phyloP scores from a whole-genome alignment of 1,140 invertebrate genomes.

The Ctenoplectra terminalis region DNA sequence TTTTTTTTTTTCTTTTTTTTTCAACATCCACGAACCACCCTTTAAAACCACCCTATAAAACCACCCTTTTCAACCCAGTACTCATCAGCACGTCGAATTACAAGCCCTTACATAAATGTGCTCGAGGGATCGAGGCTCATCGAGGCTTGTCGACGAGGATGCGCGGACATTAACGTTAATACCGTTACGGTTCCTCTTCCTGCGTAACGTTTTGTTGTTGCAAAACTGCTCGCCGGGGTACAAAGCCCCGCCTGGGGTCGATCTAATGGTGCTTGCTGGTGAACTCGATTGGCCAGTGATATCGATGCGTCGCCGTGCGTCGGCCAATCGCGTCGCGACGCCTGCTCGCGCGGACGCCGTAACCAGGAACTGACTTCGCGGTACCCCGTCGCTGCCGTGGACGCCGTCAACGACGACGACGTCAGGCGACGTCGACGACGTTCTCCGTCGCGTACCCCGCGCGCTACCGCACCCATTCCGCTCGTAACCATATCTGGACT shows the following conservation, averaged over 20 bases:
- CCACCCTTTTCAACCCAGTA: background rate
- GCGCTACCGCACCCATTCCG: constrained; percentile 75
- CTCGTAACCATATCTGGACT: constrained; percentile 79
- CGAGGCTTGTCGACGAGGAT: background rate
- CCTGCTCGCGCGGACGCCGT: constrained; percentile 69
- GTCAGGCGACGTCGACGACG: constrained; percentile 76
- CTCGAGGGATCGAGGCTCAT: background rate
- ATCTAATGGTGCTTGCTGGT: constrained; percentile 72
- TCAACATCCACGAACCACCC: background rate
- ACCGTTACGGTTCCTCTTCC: constrained; percentile 39
- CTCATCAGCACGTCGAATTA: background rate
- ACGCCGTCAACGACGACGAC: constrained; percentile 55
- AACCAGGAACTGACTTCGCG: constrained; percentile 41
- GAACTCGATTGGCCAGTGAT: constrained; percentile 76
- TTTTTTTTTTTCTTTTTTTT: too few relatives aligned
- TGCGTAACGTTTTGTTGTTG: constrained; percentile 60
- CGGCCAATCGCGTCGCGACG: constrained; percentile 70
- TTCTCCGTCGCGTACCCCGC: constrained; percentile 80
- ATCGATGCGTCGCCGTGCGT: constrained; percentile 75
- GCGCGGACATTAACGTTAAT: constrained; percentile 49
- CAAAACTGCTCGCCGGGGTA: constrained; percentile 38
- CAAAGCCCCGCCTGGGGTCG: constrained; percentile 79
- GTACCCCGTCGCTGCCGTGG: constrained; percentile 25
- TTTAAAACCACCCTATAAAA: too few relatives aligned
- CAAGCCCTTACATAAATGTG: background rate